A percentile compares a stretch with the other conserved stretches of the same genome.
Evolutionary conservation across 2,888 invertebrate genomes (phyloP).

Genomic region (Erebia aethiops): DNA sequence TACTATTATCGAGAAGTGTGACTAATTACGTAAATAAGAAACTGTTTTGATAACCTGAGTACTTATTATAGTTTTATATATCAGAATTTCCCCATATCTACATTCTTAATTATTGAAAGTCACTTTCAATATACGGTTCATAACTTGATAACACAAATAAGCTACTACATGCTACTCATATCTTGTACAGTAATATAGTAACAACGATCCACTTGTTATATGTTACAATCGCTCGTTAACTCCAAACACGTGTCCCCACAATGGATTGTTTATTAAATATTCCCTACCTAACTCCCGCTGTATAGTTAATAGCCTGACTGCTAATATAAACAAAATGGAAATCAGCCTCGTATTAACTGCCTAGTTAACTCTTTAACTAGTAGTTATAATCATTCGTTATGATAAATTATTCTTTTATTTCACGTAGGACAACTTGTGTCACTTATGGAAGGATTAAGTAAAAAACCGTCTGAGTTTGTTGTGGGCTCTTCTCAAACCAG

Average conservation of each 20-base stretch:
- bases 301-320: slow-evolving; percentile 16
- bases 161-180: background rate
- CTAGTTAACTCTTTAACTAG: background rate
- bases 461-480: too few species aligned
- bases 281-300: slow-evolving; percentile 15
- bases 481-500: too few species aligned
- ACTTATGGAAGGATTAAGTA: too few species aligned
- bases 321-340: slow-evolving; percentile 18
- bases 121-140: background rate
- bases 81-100: background rate
- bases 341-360: background rate
- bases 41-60: too few species aligned
- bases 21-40: too few species aligned
- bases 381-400: background rate
- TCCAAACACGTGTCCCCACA: slow-evolving; percentile 35
- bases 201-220: slow-evolving; percentile 20
- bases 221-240: slow-evolving; percentile 22
- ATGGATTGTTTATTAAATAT: slow-evolving; percentile 34
- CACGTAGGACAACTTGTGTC: too few species aligned
- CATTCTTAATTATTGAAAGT: background rate
- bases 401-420: too few species aligned
- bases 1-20: too few species aligned
- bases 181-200: background rate
- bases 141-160: too few species aligned
- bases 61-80: too few species aligned